phyloP scores from a whole-genome alignment of 2,113 vertebrate genomes.

The Pluvialis apricaria region DNA sequence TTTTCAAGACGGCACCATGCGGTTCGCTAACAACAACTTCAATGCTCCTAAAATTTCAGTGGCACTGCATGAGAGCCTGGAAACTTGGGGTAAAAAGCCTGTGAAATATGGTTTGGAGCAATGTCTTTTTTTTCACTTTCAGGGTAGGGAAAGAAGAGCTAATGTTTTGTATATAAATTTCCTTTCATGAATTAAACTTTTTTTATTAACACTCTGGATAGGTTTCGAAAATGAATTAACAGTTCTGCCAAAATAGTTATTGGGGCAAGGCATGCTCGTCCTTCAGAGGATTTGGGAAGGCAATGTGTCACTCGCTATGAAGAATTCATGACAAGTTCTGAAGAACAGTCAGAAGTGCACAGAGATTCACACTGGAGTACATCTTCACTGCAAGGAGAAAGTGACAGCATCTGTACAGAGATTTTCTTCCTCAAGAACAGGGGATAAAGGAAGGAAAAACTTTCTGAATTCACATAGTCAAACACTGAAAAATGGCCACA shows the following conservation, averaged over 20 bases:
- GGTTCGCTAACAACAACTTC: conserved; percentile 15
- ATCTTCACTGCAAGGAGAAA: not conserved
- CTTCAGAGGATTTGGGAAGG: not conserved
- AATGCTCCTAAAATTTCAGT: conserved; percentile 28
- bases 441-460: not conserved
- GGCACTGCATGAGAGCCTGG: not conserved
- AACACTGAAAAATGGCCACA: not conserved
- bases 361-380: not conserved
- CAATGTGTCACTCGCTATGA: not conserved
- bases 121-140: not conserved
- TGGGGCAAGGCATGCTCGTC: not conserved
- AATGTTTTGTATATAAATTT: not conserved
- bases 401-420: not conserved
- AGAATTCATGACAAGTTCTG: not conserved
- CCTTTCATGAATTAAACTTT: not conserved
- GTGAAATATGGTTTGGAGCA: not conserved
- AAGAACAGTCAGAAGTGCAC: not conserved
- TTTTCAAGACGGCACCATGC: conserved; percentile 29
- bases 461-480: not conserved
- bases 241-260: not conserved
- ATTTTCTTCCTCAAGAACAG: not conserved
- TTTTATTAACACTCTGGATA: not conserved
- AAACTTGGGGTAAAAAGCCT: not conserved
- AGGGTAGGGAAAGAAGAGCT: not conserved
- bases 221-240: not conserved